Evolutionary conservation across 2,113 vertebrate species (phyloP), one percentile per base, ranked within the genome.

Genomic region (Salvator merianae): DNA sequence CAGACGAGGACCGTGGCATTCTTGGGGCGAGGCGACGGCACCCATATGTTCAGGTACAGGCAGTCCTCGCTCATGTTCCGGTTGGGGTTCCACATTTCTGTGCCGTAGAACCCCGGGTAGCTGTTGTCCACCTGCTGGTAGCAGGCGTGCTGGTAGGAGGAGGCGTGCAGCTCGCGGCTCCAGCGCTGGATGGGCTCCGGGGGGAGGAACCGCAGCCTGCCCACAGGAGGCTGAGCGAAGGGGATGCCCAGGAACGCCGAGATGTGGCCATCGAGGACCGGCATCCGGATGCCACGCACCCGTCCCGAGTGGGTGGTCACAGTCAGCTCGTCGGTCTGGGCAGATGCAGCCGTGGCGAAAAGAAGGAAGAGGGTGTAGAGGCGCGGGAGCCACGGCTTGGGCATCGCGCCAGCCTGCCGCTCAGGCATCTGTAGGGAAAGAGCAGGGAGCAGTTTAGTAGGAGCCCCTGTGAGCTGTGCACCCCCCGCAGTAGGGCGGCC

Each of bases 81-180:
- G 94, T 99, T 99, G 75, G 98, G 98, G 90, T 99, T 99, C 98
- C 98, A 99, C 98, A 99, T 99, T 93, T 99, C 98, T 0, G 63
- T 96, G 77, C 98, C 98, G 1, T 93, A 95, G 88, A 99, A 98
- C 0, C 97, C 98, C 0, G 98, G 98, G 91, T 92, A 98, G 2
- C 95, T 90, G 7, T 91, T 97, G 92, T 99, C 98, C 86, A 98
- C 96, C 0, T 88, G 94, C 82, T 99, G 98, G 93, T 92, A 97
- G 88, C 98, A 99, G 83, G 97, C 97, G 3, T 94, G 97, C 20
- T 95, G 96, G 90, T 97, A 98, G 38, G 91, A 32, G 0, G 81
- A 92, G 50, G 97, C 97, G 0, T 97, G 95, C 2, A 95, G 88
- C 2, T 97, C 82, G 2, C 94, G 96, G 0, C 90, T 22, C 98